Evolutionary conservation across 2,797 vertebrate genomes (phyloP), one percentile per base, ranked within the genome.

Genomic region (Rousettus madagascariensis): DNA sequence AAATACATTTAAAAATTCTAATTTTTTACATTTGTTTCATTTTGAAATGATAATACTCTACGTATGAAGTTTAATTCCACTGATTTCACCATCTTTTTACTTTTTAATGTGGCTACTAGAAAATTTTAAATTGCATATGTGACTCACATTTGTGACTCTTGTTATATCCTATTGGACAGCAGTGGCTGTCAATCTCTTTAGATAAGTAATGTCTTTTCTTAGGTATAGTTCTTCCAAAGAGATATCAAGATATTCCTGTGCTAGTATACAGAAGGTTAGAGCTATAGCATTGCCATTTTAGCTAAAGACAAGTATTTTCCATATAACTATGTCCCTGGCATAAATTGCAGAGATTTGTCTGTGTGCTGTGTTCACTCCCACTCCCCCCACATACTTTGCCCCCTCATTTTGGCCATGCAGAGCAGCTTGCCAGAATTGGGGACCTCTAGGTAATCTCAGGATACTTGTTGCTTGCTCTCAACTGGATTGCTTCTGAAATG

Each of bases 401-500:
- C 15, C 33, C 38, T 88, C 20, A 2, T 75, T 59, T 41, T 26
- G 51, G 46, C 78, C 72, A 24, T 5, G 38, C 59, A 71, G 46
- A 61, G 36, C 51, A 78, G 17, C 61, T 83, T 80, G 69, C 33
- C 89, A 65, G 38, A 69, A 63, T 2, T 57, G 61, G 63, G 30
- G 28, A 24, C 55, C 36, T 65, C 57, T 7, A 71, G 59, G 16
- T 77, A 84, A 93, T n/a, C 3, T 77, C 65, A 13, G 46, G 17
- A 11, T 59, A 22, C 86, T 85, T 74, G 36, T 90, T 96, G 59
- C 9, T 94, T 65, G n/a, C 49, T 94, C 85, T 82, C 86, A 78
- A 90, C 6, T 74, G 68, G 75, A 95, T 79, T 78, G 94, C 86
- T 80, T 91, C 85, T 75, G 53, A 97, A 96, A n/a, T 46, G 46